Evolutionary conservation across 2,797 vertebrate species (phyloP), one percentile per base, ranked within the genome.

Genomic region (Yasuhikotakia modesta): DNA sequence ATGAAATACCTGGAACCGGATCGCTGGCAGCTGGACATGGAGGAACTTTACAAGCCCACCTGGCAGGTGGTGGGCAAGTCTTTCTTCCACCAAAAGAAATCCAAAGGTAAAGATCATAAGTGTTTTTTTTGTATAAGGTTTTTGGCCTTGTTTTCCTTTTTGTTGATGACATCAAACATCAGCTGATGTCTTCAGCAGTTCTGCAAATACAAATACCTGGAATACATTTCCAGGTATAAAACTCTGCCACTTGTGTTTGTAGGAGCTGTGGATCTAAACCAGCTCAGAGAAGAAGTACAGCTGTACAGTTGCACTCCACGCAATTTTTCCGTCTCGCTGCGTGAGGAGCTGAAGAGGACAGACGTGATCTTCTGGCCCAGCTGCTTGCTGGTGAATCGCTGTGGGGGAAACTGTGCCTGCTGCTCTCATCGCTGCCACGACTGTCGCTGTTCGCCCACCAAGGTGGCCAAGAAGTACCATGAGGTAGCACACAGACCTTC

Each of bases 281-380:
- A 94, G 75, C 84, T 99, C 30, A 95, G 94, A 86, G 97, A 99
- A 82, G 97, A 99, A 70, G 96, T 96, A 16, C 91, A 88, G 27
- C 89, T 98, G 2, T 99, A 99, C 84, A 99, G 98, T 80, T 99
- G 98, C 88, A 99, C 97, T 0, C 97, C 98, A 0, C 94, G 97
- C 14, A 99, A 99, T 92, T 95, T 95, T 87, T 99, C 98, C 0
- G 96, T 98, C 66, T 96, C 96, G 0, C 85, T 99, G 85, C 91
- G 97, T 22, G 97, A 99, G 89, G 98, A 99, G 89, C 91, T 99
- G 45, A 95, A 94, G 88, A 92, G 95, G 85, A 98, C 98, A 0
- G 98, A 99, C 58, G 95, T 92, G 85, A 97, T 99, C 90, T 99
- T 97, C 93, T 99, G 98, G 98, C 98, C 98, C 0, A 92, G 94